phyloP scores from a whole-genome alignment of 2,113 vertebrate genomes.

The Puma concolor region DNA sequence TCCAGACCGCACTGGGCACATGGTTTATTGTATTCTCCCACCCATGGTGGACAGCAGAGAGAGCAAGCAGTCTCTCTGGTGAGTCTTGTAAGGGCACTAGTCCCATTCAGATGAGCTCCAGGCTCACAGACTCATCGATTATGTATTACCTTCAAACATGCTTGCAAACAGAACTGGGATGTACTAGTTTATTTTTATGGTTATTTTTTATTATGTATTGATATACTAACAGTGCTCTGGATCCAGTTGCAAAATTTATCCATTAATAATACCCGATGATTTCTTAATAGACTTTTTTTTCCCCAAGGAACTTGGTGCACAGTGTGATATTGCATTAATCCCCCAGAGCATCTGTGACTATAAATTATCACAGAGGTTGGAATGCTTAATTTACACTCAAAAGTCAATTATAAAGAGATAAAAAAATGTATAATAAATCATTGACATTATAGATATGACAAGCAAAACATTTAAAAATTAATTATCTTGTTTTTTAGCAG shows the following conservation, averaged over 20 bases:
- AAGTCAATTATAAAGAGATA: background rate
- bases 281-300: background rate
- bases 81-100: background rate
- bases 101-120: background rate
- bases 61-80: background rate
- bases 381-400: background rate
- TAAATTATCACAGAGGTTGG: background rate
- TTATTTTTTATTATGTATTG: background rate
- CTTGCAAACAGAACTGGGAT: background rate
- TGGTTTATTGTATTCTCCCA: background rate
- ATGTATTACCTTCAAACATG: background rate
- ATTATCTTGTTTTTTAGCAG: background rate
- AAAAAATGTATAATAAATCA: background rate
- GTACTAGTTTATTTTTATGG: background rate
- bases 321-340: background rate
- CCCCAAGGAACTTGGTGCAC: background rate
- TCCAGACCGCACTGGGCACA: too few relatives aligned
- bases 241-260: background rate
- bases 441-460: background rate
- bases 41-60: background rate
- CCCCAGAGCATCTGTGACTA: background rate
- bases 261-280: background rate
- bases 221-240: background rate
- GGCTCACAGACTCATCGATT: background rate
- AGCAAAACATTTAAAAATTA: background rate